Base-by-base conservation (phyloP, 2,797 vertebrate species). In the Cryptoprocta ferox region DNA sequence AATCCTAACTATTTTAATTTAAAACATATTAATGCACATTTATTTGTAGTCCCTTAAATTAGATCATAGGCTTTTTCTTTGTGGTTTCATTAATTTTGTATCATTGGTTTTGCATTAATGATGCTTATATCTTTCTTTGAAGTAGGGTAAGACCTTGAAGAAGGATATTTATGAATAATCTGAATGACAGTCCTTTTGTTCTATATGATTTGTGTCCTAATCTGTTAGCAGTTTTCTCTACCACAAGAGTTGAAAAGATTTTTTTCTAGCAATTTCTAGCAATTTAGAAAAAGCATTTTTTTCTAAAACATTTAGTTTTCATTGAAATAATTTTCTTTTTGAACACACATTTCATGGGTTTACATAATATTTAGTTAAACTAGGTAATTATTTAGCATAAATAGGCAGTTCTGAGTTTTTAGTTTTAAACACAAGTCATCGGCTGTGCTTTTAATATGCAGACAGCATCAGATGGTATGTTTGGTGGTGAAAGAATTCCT, bases 301-400 rank as follows among this genome's bases (percentile, higher is more conserved):
- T 92, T 89, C 71, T 93, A 76, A 96, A 94, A 65, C 21, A 56
- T 78, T 91, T 71, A 79, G 14, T 76, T 96, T 95, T 94, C 45
- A 61, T 82, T 26, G 61, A 94, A 92, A 87, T 32, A 73, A 26
- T 45, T 8, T 84, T 78, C 15, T 66, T 93, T 94, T 73, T 68
- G 48, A 97, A 83, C 13, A 50, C 35, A 45, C 16, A 70, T 68
- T 93, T 93, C 21, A 48, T 30, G 19, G 16, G 14, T 75, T 93
- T 97, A 78, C 37, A 37, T 68, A 95, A 28, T 71, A 53, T 71
- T 87, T 73, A 85, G 79, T 94, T 90, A 78, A 95, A 73, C 81
- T 71, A 66, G 32, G 30, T 78, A 73, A 75, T 78, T 91, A 42
- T 56, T 97, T 94, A 37, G 21, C 75, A 6, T 65, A n/a, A 80